Percentiles rank a stretch among this genome's conserved stretches.
These are phyloP conservation scores for Caracal caracal DNA, from an alignment of 2,113 vertebrate genomes.

Conservation along the genomic window DNA sequence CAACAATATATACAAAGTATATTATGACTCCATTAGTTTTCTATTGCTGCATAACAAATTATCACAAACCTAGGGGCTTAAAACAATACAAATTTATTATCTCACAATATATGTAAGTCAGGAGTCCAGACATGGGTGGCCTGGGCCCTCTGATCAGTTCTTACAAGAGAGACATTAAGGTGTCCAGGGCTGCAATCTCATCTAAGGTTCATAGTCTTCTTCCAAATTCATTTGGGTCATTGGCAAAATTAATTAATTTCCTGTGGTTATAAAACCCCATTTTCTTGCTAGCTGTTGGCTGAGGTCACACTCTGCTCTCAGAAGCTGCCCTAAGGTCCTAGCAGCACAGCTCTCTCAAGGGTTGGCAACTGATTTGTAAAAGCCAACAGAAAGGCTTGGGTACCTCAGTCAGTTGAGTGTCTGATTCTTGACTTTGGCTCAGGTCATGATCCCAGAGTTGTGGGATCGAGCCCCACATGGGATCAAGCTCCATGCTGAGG, in stretches of 20 bases:
- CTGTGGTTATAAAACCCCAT: background rate
- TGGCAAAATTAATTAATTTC: background rate
- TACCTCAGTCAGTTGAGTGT: too few relatives aligned
- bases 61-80: background rate
- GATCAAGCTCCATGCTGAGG: too few relatives aligned
- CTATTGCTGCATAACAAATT: background rate
- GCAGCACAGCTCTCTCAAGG: background rate
- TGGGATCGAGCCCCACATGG: too few relatives aligned
- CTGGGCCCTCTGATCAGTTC: background rate
- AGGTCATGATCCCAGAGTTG: too few relatives aligned
- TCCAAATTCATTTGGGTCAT: background rate
- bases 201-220: background rate
- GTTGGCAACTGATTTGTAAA: background rate
- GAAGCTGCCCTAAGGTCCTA: background rate
- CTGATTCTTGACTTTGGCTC: too few relatives aligned
- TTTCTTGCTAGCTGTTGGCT: background rate
- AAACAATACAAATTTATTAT: background rate
- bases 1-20: background rate
- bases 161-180: background rate
- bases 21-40: background rate
- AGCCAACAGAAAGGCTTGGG: background rate
- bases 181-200: background rate
- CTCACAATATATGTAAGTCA: background rate
- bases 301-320: background rate
- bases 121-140: background rate